Evolutionary conservation across 2,113 vertebrate genomes (phyloP).

Genomic region (Romanogobio albipinnatus): DNA sequence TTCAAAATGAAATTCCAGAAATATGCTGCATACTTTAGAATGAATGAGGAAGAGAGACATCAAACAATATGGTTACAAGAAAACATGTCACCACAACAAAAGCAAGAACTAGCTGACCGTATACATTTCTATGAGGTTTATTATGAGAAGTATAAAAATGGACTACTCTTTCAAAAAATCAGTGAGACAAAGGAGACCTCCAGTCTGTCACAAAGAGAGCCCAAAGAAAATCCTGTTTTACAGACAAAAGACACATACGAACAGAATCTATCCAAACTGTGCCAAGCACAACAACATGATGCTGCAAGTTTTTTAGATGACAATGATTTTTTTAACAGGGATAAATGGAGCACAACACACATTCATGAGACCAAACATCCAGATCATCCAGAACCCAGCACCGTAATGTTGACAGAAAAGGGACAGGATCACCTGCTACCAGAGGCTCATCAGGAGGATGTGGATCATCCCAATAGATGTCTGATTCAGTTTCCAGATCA

Average conservation of each 20-base stretch:
- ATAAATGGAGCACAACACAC: conserved; percentile 3
- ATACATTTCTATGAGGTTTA: conserved; percentile 55
- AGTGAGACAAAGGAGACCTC: neutral
- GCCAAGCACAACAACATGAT: neutral
- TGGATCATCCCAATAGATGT: neutral
- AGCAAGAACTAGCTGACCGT: conserved; percentile 47
- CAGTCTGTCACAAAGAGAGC: conserved; percentile 1
- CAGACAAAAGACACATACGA: neutral
- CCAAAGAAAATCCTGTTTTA: conserved; percentile 3
- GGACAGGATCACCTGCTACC: conserved; percentile 11
- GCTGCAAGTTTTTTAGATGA: conserved; percentile 18
- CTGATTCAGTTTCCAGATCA: conserved; percentile 11
- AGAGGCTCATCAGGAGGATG: neutral
- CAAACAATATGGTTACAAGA: conserved; percentile 41
- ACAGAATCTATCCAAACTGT: conserved; percentile 13
- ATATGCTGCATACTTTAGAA: conserved; percentile 54
- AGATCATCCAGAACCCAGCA: neutral
- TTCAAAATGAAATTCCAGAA: conserved; percentile 61
- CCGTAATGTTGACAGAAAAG: conserved; percentile 1
- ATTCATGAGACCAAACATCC: conserved; percentile 8
- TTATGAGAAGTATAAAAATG: conserved; percentile 52
- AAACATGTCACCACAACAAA: conserved; percentile 52
- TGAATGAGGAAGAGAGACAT: conserved; percentile 50
- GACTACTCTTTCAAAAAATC: conserved; percentile 35
- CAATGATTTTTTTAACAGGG: neutral